phyloP scores from a whole-genome alignment of 2,888 invertebrate species.

The Caenorhabditis plicata region DNA sequence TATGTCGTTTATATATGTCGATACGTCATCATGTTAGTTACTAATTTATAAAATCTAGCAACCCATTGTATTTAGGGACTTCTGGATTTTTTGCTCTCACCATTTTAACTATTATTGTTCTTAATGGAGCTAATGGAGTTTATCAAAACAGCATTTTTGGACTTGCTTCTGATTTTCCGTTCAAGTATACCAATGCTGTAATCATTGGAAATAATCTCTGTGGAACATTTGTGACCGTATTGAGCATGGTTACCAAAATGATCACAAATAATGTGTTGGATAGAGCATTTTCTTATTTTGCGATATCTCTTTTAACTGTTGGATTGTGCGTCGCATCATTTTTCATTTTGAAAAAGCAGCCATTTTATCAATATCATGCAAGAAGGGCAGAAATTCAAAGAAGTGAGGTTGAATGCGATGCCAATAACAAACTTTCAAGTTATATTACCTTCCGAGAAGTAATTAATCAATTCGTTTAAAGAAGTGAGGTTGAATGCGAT shows the following conservation, averaged over 20 bases:
- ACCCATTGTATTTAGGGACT: slow-evolving; percentile 62
- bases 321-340: no score
- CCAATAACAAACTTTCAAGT: no score
- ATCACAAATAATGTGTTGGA: slow-evolving; percentile 2
- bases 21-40: slow-evolving; percentile 67
- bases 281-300: no score
- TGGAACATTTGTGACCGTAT: slow-evolving; percentile 62
- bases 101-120: slow-evolving; percentile 67
- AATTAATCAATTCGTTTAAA: slow-evolving; percentile 3
- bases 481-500: slow-evolving; percentile 10
- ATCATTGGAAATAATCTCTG: slow-evolving; percentile 72
- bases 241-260: slow-evolving; percentile 52
- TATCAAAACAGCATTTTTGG: slow-evolving; percentile 79
- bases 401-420: no score
- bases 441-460: no score
- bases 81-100: slow-evolving; percentile 67
- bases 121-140: slow-evolving; percentile 82
- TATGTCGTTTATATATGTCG: slow-evolving; percentile 67
- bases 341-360: no score
- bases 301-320: no score
- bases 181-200: slow-evolving; percentile 79
- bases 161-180: slow-evolving; percentile 86
- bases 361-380: slow-evolving; percentile 63
- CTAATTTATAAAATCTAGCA: slow-evolving; percentile 38
- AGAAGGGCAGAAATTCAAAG: slow-evolving; percentile 19